phyloP scores from a whole-genome alignment of 2,888 invertebrate genomes.

The Serripes groenlandicus region DNA sequence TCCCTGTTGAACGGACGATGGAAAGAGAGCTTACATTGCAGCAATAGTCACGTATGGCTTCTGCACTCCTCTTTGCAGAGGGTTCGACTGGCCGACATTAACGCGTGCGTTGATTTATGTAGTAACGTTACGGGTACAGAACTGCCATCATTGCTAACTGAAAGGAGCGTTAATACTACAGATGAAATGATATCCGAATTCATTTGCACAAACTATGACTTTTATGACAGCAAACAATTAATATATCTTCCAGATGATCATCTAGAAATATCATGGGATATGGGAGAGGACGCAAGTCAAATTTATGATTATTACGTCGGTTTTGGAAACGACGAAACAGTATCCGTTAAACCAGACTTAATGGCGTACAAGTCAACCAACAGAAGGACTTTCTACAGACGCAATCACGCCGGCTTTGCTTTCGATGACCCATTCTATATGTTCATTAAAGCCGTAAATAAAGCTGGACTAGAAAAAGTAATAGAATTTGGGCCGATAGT shows the following conservation, averaged over 20 bases:
- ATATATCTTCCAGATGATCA: constrained; percentile 66
- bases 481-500: constrained; percentile 65
- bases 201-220: constrained; percentile 31
- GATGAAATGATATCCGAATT: constrained; percentile 42
- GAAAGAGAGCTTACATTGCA: constrained; percentile 56
- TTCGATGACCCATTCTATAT: constrained; percentile 55
- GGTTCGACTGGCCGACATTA: constrained; percentile 21
- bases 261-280: constrained; percentile 63
- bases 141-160: constrained; percentile 21
- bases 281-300: constrained; percentile 63
- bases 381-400: constrained; percentile 40
- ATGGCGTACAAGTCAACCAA: constrained; percentile 55
- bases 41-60: constrained; percentile 43
- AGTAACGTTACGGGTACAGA: not conserved
- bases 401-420: constrained; percentile 58
- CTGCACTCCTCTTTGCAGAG: constrained; percentile 52
- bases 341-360: constrained; percentile 41
- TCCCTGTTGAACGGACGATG: constrained; percentile 51
- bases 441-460: constrained; percentile 64
- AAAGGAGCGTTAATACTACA: not conserved
- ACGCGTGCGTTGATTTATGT: constrained; percentile 35
- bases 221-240: not conserved
- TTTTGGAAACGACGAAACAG: constrained; percentile 35
- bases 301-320: constrained; percentile 66
- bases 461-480: constrained; percentile 59